Evolutionary conservation across 2,888 invertebrate genomes (phyloP).

Genomic region (Apodemia hepburni): DNA sequence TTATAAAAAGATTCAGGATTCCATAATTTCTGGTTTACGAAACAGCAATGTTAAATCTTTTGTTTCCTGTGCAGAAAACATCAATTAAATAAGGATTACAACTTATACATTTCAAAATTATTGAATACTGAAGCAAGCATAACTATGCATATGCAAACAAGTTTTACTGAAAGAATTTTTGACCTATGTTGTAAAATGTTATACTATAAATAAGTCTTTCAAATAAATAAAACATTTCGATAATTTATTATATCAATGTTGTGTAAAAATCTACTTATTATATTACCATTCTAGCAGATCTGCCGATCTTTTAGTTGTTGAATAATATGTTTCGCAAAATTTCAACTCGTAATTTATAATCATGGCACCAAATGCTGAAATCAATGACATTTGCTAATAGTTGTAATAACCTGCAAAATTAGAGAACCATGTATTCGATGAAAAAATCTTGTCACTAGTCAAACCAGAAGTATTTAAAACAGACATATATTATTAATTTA

Average conservation of each 20-base stretch:
- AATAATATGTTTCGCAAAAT: slow-evolving; percentile 11
- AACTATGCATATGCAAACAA: no score
- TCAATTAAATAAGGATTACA: no score
- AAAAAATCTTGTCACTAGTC: not conserved
- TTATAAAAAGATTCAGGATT: no score
- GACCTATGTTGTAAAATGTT: not conserved
- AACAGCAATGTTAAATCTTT: no score
- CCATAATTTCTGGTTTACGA: no score
- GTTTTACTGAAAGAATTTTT: not conserved
- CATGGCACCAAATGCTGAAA: slow-evolving; percentile 1
- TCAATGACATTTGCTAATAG: not conserved
- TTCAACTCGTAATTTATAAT: slow-evolving; percentile 12
- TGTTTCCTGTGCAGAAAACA: no score
- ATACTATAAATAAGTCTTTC: not conserved
- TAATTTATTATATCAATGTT: slow-evolving; percentile 4
- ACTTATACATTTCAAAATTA: no score
- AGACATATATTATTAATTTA: not conserved
- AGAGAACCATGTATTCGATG: not conserved
- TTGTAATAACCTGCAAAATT: not conserved
- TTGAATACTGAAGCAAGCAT: no score
- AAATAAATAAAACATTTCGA: not conserved
- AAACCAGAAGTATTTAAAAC: not conserved
- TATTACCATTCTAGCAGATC: slow-evolving; percentile 10
- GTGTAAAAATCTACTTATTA: not conserved
- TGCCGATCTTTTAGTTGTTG: slow-evolving; percentile 11